Base-by-base conservation (phyloP, 1,140 invertebrate genomes). In the Zaprionus davidi region DNA sequence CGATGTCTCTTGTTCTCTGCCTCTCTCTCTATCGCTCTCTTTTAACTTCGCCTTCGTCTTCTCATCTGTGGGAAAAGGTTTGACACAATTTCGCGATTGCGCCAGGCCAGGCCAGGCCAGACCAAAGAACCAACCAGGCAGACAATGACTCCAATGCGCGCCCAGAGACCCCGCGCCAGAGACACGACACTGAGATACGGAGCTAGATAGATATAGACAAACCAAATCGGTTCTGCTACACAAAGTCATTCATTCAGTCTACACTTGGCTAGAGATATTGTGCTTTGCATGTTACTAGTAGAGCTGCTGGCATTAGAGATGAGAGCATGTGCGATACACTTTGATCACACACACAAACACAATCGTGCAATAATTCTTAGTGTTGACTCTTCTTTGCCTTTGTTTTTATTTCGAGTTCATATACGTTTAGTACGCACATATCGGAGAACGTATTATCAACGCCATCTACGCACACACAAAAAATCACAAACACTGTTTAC, bases 231-330 rank as follows among this genome's bases (percentile, higher is more conserved):
- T 57, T 46, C 7, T 73, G 68, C 78, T 70, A 68, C 67, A 71
- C 69, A 79, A 79, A 83, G 77, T 78, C 78, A 84, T 84, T 84
- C 67, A 85, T 76, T 84, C 70, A 57, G 26, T 70, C 57, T 55
- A 69, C 36, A 70, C 28, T 36, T 44, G 28, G 44, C n/a, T 72
- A 41, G 46, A 56, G 5, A 31, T 26, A 26, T 31, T 34, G 31
- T 34, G 31, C 9, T 34, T 34, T 34, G 9, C 9, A 56, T 56
- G 26, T 59, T 59, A 26, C 68, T 71, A 31, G 31, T 34, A 34
- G 31, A 34, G 36, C 71, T 60, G 56, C 38, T 75, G 49, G 46
- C 57, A 63, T 69, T 70, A 75, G 72, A 64, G 72, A 75, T 75
- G 72, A 17, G 56, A 17, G 12, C 20, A n/a, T 34, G 36, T 20